phyloP scores from a whole-genome alignment of 2,113 vertebrate species.

The Dasypus novemcinctus region DNA sequence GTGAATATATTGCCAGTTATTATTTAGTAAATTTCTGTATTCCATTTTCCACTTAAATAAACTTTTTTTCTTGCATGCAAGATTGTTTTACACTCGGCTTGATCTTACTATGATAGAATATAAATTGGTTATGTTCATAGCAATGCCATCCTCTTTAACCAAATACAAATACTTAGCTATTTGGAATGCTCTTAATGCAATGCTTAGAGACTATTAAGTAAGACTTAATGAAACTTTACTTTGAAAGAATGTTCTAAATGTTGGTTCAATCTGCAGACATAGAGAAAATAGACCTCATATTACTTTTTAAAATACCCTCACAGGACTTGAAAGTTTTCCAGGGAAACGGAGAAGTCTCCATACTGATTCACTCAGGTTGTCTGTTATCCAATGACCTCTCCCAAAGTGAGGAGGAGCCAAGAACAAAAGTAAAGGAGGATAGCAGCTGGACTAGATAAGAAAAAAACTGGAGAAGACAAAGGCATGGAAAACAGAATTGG shows the following conservation, averaged over 20 bases:
- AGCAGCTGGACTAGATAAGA: slow-evolving; percentile 56
- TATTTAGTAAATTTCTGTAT: background rate
- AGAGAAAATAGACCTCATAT: slow-evolving; percentile 48
- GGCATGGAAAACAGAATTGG: background rate
- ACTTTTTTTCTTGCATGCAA: background rate
- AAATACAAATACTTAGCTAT: background rate
- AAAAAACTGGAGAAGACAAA: slow-evolving; percentile 42
- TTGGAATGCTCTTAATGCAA: background rate
- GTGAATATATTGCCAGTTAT: background rate
- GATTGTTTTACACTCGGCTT: background rate
- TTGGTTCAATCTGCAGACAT: slow-evolving; percentile 42
- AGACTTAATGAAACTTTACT: slow-evolving; percentile 61
- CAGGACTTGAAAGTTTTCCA: slow-evolving; percentile 58
- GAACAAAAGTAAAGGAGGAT: slow-evolving; percentile 52
- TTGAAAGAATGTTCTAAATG: slow-evolving; percentile 47
- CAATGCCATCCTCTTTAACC: slow-evolving; percentile 15
- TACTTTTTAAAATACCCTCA: slow-evolving; percentile 29
- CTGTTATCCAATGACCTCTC: slow-evolving; percentile 61
- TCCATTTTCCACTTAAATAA: background rate
- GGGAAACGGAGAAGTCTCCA: slow-evolving; percentile 60
- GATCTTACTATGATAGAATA: background rate
- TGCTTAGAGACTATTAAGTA: slow-evolving; percentile 43
- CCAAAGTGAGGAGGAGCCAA: slow-evolving; percentile 54
- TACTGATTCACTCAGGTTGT: slow-evolving; percentile 38
- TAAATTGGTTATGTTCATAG: slow-evolving; percentile 36